A percentile compares a stretch with the other conserved stretches of the same genome.
These are phyloP conservation scores for Himalopsyche tibetana DNA, from an alignment of 2,888 invertebrate genomes.

Conservation along the genomic window DNA sequence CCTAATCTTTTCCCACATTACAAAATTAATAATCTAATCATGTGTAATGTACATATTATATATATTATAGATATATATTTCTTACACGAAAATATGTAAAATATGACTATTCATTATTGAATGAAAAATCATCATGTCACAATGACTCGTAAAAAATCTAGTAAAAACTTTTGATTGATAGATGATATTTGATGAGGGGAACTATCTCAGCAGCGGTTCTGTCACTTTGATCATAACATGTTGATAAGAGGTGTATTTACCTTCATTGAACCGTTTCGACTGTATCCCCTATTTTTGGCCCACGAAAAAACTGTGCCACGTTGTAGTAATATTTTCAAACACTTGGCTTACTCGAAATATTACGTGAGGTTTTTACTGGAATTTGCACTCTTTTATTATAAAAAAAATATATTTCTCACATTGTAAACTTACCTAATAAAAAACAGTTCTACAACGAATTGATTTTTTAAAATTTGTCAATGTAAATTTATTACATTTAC, in stretches of 20 bases:
- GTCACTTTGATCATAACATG: not conserved
- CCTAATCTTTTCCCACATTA: no score
- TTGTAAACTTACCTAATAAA: no score
- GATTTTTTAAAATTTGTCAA: no score
- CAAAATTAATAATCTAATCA: no score
- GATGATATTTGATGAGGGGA: slow-evolving; percentile 11
- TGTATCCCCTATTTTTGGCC: not conserved
- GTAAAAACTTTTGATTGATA: slow-evolving; percentile 20
- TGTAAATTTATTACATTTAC: no score
- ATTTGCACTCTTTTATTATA: no score
- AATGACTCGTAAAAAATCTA: not conserved
- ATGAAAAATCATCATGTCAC: not conserved
- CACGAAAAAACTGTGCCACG: slow-evolving; percentile 22
- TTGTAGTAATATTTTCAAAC: slow-evolving; percentile 45
- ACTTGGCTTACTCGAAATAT: slow-evolving; percentile 58
- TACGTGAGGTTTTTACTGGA: not conserved
- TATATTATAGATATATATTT: no score
- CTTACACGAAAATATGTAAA: no score
- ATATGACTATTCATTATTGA: no score
- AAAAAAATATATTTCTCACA: no score
- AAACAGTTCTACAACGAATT: no score
- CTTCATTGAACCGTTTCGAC: not conserved
- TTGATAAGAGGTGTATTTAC: not conserved
- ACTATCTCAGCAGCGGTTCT: not conserved
- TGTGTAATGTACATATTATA: no score